Evolutionary conservation across 2,888 invertebrate genomes (phyloP).

Genomic region (Cerceris rybyensis): DNA sequence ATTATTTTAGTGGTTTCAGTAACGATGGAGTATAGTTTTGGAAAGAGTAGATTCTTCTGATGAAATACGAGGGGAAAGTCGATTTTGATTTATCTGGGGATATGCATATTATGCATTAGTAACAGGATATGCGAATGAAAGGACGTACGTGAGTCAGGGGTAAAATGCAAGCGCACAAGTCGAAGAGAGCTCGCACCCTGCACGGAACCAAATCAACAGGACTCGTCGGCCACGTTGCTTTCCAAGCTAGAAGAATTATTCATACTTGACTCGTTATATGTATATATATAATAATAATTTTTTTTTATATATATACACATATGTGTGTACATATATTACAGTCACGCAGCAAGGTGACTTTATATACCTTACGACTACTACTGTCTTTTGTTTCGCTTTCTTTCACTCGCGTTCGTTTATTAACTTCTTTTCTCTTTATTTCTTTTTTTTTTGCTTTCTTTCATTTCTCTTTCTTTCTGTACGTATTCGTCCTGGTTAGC

Average conservation of each 20-base stretch:
- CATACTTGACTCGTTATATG: constrained; percentile 49
- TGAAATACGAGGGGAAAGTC: neutral
- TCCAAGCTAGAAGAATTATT: constrained; percentile 67
- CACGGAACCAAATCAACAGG: constrained; percentile 82
- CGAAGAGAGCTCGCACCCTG: constrained; percentile 79
- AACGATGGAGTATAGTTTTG: neutral
- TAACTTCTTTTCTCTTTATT: neutral
- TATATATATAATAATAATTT: constrained; percentile 21
- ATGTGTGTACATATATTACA: constrained; percentile 48
- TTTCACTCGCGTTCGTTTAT: constrained; percentile 9
- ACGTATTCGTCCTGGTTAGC: constrained; percentile 22
- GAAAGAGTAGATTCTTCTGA: constrained; percentile 1
- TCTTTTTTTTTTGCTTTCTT: neutral
- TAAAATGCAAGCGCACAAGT: constrained; percentile 64
- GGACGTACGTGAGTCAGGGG: constrained; percentile 47
- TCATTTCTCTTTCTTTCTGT: constrained; percentile 16
- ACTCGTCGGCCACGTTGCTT: constrained; percentile 73
- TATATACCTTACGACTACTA: constrained; percentile 53
- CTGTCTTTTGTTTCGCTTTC: constrained; percentile 40
- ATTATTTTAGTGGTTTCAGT: neutral
- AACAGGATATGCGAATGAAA: neutral
- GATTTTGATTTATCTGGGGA: neutral
- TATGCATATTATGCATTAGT: neutral
- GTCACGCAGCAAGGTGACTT: constrained; percentile 54
- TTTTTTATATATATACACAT: constrained; percentile 38